phyloP scores from a whole-genome alignment of 2,113 vertebrate species.

The Etheostoma cragini region DNA sequence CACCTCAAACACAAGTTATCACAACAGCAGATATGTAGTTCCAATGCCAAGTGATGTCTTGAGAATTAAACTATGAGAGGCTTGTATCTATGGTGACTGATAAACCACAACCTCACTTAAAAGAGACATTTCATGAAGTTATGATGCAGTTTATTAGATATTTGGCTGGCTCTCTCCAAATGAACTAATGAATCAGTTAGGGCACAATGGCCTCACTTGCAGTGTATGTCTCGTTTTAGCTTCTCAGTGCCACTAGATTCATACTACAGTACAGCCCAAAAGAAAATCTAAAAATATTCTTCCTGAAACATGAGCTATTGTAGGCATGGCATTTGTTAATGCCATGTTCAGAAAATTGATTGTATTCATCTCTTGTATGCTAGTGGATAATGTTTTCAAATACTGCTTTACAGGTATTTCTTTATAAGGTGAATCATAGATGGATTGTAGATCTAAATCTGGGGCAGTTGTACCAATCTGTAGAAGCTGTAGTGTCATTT shows the following conservation, averaged over 20 bases:
- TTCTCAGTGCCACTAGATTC: neutral
- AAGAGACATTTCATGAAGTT: neutral
- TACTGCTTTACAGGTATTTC: neutral
- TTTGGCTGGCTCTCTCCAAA: conserved; percentile 7
- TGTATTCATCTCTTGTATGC: neutral
- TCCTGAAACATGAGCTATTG: neutral
- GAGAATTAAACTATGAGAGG: conserved; percentile 1
- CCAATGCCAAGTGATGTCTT: neutral
- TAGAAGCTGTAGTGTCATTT: neutral
- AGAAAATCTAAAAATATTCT: neutral
- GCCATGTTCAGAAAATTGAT: too few relatives aligned
- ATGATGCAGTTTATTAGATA: conserved; percentile 16
- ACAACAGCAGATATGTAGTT: neutral
- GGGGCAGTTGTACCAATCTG: neutral
- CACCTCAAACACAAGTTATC: conserved; percentile 10
- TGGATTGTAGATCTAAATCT: neutral
- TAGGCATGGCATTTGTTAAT: too few relatives aligned
- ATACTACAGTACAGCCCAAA: neutral
- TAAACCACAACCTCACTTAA: conserved; percentile 17
- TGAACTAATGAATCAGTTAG: neutral
- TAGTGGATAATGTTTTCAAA: neutral
- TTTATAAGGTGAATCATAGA: neutral
- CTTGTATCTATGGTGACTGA: conserved; percentile 22
- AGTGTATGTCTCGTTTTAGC: neutral
- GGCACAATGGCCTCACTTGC: neutral